A percentile compares a stretch with the other conserved stretches of the same genome.
These are phyloP conservation scores for Pecten maximus DNA, from an alignment of 2,888 invertebrate species.

Conservation along the genomic window DNA sequence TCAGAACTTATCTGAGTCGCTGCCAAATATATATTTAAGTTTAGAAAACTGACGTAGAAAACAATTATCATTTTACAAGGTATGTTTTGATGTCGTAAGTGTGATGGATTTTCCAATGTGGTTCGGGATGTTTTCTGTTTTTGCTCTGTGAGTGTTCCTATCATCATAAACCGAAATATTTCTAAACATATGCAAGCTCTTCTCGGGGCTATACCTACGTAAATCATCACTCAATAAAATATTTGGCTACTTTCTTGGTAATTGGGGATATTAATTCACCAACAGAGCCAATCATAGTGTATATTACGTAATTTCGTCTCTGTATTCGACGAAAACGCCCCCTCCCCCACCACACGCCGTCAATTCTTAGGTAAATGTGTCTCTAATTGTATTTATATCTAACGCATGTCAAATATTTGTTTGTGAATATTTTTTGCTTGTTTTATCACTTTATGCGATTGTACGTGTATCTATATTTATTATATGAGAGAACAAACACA, in stretches of 20 bases:
- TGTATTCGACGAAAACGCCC: neutral
- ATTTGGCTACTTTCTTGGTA: neutral
- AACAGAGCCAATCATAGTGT: neutral
- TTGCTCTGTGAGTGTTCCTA: neutral
- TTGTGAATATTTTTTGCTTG: neutral
- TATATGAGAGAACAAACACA: neutral
- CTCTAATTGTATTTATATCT: neutral
- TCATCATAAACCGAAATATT: neutral
- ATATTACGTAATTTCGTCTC: neutral
- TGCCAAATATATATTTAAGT: neutral
- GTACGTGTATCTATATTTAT: neutral
- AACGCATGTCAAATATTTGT: neutral
- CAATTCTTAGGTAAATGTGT: too few relatives aligned
- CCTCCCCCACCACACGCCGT: too few relatives aligned
- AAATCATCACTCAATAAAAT: conserved; percentile 13
- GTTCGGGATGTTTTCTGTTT: neutral
- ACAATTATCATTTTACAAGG: neutral
- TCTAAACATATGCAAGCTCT: neutral
- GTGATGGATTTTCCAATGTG: neutral
- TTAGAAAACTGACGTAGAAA: neutral
- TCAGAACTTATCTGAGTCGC: neutral
- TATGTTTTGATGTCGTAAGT: neutral
- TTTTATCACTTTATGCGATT: neutral
- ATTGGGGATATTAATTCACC: neutral
- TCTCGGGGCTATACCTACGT: neutral